Evolutionary conservation across 2,113 vertebrate genomes (phyloP), one percentile per base, ranked within the genome.

Genomic region (Myotis yumanensis): DNA sequence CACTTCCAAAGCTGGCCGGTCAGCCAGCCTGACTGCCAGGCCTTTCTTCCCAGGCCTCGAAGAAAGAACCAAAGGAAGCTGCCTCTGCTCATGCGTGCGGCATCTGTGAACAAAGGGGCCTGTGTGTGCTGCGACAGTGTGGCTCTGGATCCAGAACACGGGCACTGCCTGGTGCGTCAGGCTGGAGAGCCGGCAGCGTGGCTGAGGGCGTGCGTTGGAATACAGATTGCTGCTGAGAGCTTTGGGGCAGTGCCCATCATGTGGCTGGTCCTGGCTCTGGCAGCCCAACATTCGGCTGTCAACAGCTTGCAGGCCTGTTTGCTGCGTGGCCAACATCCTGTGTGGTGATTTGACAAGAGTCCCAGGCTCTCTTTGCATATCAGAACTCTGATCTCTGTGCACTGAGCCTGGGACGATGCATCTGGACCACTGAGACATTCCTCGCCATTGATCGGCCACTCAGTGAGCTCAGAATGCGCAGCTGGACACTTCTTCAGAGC

Each of bases 91-190:
- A 25, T 46, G 90, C 0, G 5, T 69, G 86, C 0, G 0, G 57
- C 3, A 8, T 68, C 84, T 72, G 85, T n/a, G 62, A 94, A 97
- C 96, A 97, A 97, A 96, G 95, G 37, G 35, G 51, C 77, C 86
- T 96, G 93, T 97, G 96, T 97, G 81, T 0, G 0, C 54, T 0
- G 2, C 22, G 1, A 1, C 68, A 57, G 8, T 86, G 76, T 4
- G n/a, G 54, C 77, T 64, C 85, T 54, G 79, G 92, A 23, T 84
- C 94, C 82, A 46, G 17, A 62, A 94, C 52, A 0, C 0, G 88
- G 57, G 16, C 54, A 35, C 79, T 46, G 40, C 86, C 43, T 6
- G 92, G 91, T 48, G 8, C 1, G 28, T 51, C 48, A 32, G 79
- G 80, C 91, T 82, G 48, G 62, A 92, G 94, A 43, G 12, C 80